A percentile compares a stretch with the other conserved stretches of the same genome.
Evolutionary conservation across 2,888 invertebrate genomes (phyloP).

Genomic region (Conops quadrifasciatus): DNA sequence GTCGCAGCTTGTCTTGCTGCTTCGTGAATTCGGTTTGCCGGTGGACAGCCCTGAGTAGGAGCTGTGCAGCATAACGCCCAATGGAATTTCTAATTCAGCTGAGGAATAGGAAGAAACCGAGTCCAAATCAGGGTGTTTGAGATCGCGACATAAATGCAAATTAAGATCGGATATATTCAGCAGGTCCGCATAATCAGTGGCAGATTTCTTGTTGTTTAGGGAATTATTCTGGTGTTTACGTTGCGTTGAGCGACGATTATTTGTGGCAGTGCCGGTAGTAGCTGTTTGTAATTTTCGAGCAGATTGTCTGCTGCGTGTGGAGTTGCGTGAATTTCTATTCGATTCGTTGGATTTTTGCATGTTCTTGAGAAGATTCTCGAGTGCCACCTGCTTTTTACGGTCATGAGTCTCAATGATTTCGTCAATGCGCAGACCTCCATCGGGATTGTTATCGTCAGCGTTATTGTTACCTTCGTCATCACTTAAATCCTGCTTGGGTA

Average conservation of each 20-base stretch:
- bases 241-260: constrained; percentile 38
- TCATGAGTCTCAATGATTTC: constrained; percentile 48
- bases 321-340: constrained; percentile 61
- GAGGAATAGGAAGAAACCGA: constrained; percentile 65
- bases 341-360: constrained; percentile 58
- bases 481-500: constrained; percentile 55
- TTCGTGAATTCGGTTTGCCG: constrained; percentile 66
- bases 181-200: constrained; percentile 39
- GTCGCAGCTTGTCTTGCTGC: constrained; percentile 69
- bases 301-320: constrained; percentile 55
- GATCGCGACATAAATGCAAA: constrained; percentile 50
- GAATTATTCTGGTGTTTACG: constrained; percentile 39
- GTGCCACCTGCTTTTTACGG: constrained; percentile 51
- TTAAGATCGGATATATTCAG: constrained; percentile 58
- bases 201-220: constrained; percentile 45
- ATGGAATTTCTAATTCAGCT: constrained; percentile 65
- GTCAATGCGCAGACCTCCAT: constrained; percentile 48
- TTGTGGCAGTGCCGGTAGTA: constrained; percentile 28
- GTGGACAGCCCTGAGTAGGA: constrained; percentile 66
- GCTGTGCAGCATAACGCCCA: constrained; percentile 59
- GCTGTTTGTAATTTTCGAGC: constrained; percentile 48
- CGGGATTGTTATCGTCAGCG: constrained; percentile 1
- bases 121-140: constrained; percentile 47
- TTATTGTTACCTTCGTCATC: constrained; percentile 19
- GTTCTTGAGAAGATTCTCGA: constrained; percentile 56